Evolutionary conservation across 2,113 vertebrate species (phyloP).

Genomic region (Morone saxatilis): DNA sequence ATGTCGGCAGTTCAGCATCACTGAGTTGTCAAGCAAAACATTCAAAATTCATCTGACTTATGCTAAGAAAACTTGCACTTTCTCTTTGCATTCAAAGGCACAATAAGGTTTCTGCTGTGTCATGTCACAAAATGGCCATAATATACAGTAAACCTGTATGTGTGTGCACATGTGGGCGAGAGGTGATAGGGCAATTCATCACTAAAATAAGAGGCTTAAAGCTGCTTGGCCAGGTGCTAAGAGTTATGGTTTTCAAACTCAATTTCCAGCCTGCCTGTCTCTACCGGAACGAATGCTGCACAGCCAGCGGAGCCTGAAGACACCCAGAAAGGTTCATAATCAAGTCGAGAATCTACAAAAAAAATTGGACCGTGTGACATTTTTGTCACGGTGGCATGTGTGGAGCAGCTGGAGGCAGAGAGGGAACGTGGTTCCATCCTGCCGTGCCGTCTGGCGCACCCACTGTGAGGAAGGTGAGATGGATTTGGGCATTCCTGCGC

Average conservation of each 20-base stretch:
- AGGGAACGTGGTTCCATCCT: background rate
- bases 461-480: background rate
- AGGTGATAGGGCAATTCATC: background rate
- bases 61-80: background rate
- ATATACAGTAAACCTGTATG: background rate
- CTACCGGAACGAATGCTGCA: constrained; percentile 3
- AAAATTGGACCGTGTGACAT: background rate
- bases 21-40: background rate
- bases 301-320: background rate
- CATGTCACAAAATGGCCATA: background rate
- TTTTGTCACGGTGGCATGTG: background rate
- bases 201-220: constrained; percentile 9
- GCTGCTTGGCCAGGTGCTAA: constrained; percentile 9
- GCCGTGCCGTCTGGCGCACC: too few relatives aligned
- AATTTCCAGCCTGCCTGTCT: constrained; percentile 35
- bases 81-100: background rate
- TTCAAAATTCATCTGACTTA: background rate
- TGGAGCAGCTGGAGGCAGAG: background rate
- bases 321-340: background rate
- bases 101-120: background rate
- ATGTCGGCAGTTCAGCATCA: background rate
- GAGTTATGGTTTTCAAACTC: constrained; percentile 31
- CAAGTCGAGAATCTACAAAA: background rate
- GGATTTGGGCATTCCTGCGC: background rate
- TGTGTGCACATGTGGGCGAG: background rate